Conservation (phyloP, 2,797 vertebrate species). For the Hyperoplus lanceolatus region DNA sequence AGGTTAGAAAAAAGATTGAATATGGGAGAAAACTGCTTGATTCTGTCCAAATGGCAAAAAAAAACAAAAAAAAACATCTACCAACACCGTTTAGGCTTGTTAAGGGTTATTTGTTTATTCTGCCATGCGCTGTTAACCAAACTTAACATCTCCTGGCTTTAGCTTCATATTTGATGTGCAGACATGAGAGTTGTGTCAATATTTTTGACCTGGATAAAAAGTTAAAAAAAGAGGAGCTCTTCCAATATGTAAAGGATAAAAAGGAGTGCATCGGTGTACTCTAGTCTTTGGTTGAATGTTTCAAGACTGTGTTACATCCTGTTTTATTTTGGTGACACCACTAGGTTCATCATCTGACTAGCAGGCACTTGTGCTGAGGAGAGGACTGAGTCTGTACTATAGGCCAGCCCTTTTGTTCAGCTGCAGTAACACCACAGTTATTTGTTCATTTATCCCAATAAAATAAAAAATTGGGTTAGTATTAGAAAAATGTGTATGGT, state of each 20-base stretch:
- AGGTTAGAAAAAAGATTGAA: neutral
- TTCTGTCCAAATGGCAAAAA: neutral
- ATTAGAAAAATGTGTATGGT: neutral
- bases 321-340: neutral
- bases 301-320: neutral
- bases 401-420: too few relatives aligned
- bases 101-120: neutral
- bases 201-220: neutral
- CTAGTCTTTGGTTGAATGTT: neutral
- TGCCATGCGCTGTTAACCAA: neutral
- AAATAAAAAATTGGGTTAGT: neutral
- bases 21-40: neutral
- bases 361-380: too few relatives aligned
- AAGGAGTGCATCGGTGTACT: neutral
- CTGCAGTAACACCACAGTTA: too few relatives aligned
- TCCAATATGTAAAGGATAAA: neutral
- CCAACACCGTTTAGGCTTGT: neutral
- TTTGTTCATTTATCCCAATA: too few relatives aligned
- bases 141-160: neutral
- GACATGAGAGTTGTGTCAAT: neutral
- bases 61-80: neutral
- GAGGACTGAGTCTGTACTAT: too few relatives aligned
- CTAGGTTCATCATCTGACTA: too few relatives aligned
- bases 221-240: neutral
- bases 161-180: neutral